A percentile compares a stretch with the other conserved stretches of the same genome.
Evolutionary conservation across 2,113 vertebrate species (phyloP).

Genomic region (Dendrocopos noguchii): DNA sequence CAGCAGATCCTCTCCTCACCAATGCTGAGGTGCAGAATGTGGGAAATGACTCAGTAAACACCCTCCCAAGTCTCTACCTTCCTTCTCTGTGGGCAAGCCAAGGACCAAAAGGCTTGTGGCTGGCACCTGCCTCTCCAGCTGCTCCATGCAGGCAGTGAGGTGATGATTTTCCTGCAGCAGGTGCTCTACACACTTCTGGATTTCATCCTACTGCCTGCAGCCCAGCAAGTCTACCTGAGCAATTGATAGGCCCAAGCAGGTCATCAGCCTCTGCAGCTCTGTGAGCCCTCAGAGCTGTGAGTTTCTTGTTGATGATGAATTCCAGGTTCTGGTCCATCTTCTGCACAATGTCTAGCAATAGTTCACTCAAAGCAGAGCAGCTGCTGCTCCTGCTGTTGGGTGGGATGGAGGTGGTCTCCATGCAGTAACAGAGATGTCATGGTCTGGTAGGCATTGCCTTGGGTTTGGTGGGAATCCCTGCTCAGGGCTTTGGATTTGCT

Average conservation of each 20-base stretch:
- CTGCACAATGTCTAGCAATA: not conserved
- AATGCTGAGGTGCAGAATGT: not conserved
- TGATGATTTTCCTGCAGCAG: not conserved
- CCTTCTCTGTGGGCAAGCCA: not conserved
- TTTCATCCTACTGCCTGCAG: not conserved
- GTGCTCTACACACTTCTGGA: not conserved
- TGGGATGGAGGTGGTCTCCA: not conserved
- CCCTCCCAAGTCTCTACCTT: not conserved
- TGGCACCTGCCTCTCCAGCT: not conserved
- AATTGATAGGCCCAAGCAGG: not conserved
- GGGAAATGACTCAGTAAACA: not conserved
- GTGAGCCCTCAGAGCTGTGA: not conserved
- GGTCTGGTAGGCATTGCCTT: not conserved
- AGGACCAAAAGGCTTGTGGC: not conserved
- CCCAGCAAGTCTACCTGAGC: not conserved
- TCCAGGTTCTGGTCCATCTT: not conserved
- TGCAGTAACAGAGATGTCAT: rapidly evolving
- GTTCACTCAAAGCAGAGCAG: not conserved
- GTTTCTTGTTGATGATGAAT: not conserved
- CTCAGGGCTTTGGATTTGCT: not conserved
- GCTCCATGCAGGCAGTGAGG: rapidly evolving
- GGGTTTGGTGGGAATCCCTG: not conserved
- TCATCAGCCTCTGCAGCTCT: not conserved
- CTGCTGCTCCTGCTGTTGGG: not conserved
- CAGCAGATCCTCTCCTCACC: not conserved